Evolutionary conservation across 2,113 vertebrate species (phyloP).

Genomic region (Ellobius talpinus): DNA sequence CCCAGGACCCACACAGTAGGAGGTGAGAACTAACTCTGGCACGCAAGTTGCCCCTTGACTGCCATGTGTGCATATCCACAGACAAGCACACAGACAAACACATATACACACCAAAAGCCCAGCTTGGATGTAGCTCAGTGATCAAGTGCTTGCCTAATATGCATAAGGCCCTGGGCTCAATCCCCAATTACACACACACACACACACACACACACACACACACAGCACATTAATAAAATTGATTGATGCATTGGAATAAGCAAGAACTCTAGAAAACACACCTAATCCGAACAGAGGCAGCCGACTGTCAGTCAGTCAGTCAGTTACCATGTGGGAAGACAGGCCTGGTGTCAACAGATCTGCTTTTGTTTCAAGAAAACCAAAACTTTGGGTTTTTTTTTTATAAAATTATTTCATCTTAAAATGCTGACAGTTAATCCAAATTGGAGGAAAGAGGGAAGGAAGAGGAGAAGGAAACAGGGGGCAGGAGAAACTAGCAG

Average conservation of each 20-base stretch:
- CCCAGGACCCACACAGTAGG: not conserved
- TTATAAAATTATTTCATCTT: slow-evolving; percentile 11
- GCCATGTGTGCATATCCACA: too few relatives aligned
- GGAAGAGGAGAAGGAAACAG: not conserved
- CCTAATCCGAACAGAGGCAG: not conserved
- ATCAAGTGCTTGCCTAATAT: not conserved
- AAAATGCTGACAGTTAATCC: slow-evolving; percentile 40
- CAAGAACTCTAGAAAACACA: not conserved
- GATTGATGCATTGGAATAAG: not conserved
- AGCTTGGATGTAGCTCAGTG: not conserved
- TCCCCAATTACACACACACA: not conserved
- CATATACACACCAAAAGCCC: not conserved
- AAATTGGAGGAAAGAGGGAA: not conserved
- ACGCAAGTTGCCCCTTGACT: not conserved
- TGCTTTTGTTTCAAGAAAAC: slow-evolving; percentile 36
- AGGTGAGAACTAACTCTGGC: not conserved
- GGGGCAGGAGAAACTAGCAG: not conserved
- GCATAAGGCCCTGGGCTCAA: not conserved
- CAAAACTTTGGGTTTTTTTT: slow-evolving; percentile 36
- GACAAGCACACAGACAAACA: not conserved
- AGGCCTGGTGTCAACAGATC: not conserved
- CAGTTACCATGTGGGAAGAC: not conserved
- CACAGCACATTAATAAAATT: not conserved
- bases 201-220: not conserved
- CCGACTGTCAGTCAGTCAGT: not conserved